These are phyloP conservation scores for Zalophus californianus DNA, from an alignment of 2,797 vertebrate species.

Conservation along the genomic window DNA sequence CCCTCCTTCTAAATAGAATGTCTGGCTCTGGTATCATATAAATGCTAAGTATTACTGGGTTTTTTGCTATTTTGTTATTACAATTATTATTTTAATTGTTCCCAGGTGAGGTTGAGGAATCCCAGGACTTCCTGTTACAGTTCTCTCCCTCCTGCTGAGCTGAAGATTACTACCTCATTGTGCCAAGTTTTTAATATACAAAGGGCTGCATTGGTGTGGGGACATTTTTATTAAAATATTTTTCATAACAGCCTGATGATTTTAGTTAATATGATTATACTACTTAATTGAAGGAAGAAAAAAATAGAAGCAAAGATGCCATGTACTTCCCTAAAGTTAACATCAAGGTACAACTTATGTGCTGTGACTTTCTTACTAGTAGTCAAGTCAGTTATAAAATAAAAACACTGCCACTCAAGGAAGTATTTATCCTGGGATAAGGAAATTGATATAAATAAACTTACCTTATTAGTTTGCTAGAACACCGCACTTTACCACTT, in stretches of 20 bases:
- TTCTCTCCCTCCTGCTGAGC: conserved; percentile 41
- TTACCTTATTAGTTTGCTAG: neutral
- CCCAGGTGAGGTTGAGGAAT: conserved; percentile 5
- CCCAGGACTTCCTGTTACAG: neutral
- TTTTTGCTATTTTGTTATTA: neutral
- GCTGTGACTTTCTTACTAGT: conserved; percentile 23
- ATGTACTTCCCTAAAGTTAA: neutral
- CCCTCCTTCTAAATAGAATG: neutral
- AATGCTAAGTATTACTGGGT: neutral
- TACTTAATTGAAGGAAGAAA: neutral
- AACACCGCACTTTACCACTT: neutral
- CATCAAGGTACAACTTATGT: neutral
- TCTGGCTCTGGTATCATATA: neutral
- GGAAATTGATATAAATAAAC: conserved; percentile 43
- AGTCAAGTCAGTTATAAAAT: neutral
- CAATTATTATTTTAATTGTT: conserved; percentile 40
- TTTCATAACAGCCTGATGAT: conserved; percentile 54
- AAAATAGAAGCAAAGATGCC: neutral
- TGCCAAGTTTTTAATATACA: conserved; percentile 22
- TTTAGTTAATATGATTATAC: conserved; percentile 46
- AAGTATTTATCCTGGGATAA: conserved; percentile 40
- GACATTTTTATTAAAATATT: conserved; percentile 72
- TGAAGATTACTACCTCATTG: conserved; percentile 43
- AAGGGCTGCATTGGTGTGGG: neutral
- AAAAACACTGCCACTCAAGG: neutral